A percentile compares a stretch with the other conserved stretches of the same genome.
phyloP scores from a whole-genome alignment of 2,113 vertebrate genomes.

The Odocoileus virginianus region DNA sequence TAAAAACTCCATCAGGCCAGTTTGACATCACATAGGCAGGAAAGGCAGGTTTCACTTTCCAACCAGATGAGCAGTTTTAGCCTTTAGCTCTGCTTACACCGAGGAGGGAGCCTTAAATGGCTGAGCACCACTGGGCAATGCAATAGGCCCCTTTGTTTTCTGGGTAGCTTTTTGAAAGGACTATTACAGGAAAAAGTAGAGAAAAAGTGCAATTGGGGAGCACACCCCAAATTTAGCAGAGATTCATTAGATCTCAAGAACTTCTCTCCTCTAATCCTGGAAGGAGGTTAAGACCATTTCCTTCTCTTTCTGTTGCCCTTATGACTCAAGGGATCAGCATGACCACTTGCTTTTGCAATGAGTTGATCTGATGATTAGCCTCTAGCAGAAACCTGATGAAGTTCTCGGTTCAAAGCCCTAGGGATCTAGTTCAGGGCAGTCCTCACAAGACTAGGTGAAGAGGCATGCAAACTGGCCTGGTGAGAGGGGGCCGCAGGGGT shows the following conservation, averaged over 20 bases:
- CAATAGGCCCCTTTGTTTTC: neutral
- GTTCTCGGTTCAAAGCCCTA: constrained; percentile 37
- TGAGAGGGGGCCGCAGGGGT: neutral
- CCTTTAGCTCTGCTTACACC: neutral
- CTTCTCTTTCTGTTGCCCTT: constrained; percentile 49
- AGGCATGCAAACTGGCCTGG: neutral
- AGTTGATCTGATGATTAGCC: constrained; percentile 57
- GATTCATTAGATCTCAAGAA: constrained; percentile 55
- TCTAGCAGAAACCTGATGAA: constrained; percentile 42
- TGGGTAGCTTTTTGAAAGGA: constrained; percentile 2
- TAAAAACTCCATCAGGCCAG: neutral
- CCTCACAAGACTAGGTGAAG: neutral
- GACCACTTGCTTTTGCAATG: constrained; percentile 41
- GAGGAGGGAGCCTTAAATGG: neutral
- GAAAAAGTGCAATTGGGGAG: constrained; percentile 16
- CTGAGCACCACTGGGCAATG: neutral
- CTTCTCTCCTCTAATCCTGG: constrained; percentile 37
- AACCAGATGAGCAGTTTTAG: neutral
- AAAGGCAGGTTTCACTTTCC: neutral
- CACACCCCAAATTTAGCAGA: constrained; percentile 12
- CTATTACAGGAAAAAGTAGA: constrained; percentile 39
- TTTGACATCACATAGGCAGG: neutral
- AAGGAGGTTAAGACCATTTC: constrained; percentile 48
- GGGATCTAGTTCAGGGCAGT: constrained; percentile 4
- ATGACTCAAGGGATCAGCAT: constrained; percentile 46